Conservation (phyloP, 2,797 vertebrate genomes). For the Decapterus maruadsi region DNA sequence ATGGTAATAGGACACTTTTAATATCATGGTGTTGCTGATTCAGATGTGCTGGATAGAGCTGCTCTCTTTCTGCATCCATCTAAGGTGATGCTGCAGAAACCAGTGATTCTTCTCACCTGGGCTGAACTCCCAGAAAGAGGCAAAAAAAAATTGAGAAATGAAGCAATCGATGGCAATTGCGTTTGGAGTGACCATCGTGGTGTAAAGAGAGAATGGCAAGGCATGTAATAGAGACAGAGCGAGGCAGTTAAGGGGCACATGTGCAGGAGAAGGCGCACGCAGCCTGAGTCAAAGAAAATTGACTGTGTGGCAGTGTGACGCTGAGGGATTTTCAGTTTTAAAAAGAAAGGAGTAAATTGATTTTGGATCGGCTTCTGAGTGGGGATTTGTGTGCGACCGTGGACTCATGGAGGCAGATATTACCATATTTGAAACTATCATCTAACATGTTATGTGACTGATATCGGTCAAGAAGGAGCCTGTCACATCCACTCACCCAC, state of each 20-base stretch:
- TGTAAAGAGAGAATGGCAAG: slow-evolving; percentile 60
- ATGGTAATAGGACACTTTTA: neutral
- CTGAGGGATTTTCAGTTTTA: slow-evolving; percentile 47
- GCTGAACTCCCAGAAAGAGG: slow-evolving; percentile 33
- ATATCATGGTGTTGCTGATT: slow-evolving; percentile 1
- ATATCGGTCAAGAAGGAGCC: slow-evolving; percentile 10
- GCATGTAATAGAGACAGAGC: slow-evolving; percentile 59
- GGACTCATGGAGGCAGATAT: slow-evolving; percentile 31
- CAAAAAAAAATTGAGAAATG: slow-evolving; percentile 40
- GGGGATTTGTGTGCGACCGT: neutral
- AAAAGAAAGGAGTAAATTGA: slow-evolving; percentile 51
- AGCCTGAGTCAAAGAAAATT: slow-evolving; percentile 53
- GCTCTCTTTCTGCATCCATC: neutral
- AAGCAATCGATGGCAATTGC: slow-evolving; percentile 66
- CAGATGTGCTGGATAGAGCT: neutral
- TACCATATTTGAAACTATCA: slow-evolving; percentile 54
- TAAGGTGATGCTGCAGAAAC: neutral
- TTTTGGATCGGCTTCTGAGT: slow-evolving; percentile 51
- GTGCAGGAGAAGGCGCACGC: slow-evolving; percentile 26
- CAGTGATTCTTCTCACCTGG: slow-evolving; percentile 21
- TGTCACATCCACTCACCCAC: slow-evolving; percentile 27
- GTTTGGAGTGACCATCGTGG: slow-evolving; percentile 47
- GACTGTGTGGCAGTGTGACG: slow-evolving; percentile 52
- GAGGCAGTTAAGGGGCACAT: slow-evolving; percentile 43
- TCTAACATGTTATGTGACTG: slow-evolving; percentile 20